Conservation (phyloP, 2,888 invertebrate genomes). For the Xestobium rufovillosum region DNA sequence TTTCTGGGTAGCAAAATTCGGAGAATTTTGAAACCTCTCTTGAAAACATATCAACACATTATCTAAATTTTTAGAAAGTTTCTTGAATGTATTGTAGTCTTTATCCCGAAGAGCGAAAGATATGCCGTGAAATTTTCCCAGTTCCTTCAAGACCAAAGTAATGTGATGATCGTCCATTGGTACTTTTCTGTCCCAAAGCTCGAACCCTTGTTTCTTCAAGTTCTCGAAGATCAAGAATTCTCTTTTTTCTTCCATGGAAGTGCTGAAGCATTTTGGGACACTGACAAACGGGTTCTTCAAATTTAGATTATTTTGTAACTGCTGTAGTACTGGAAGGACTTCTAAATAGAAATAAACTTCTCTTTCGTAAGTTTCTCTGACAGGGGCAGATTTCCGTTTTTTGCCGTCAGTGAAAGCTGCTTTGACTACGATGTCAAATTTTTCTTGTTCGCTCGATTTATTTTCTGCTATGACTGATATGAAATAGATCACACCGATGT, state of each 20-base stretch:
- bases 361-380: constrained; percentile 15
- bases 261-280: constrained; percentile 23
- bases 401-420: constrained; percentile 7
- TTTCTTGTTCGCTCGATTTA: constrained; percentile 7
- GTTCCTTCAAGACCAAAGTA: constrained; percentile 25
- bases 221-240: constrained; percentile 29
- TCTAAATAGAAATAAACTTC: constrained; percentile 26
- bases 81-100: constrained; percentile 16
- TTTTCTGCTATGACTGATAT: constrained; percentile 16
- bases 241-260: constrained; percentile 11
- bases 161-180: constrained; percentile 29
- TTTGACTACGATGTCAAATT: constrained; percentile 16
- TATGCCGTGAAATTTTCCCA: constrained; percentile 22
- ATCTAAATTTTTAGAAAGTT: constrained; percentile 14
- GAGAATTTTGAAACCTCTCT: too few relatives aligned
- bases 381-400: constrained; percentile 11
- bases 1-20: neutral
- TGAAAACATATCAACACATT: constrained; percentile 11
- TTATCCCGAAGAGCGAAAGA: constrained; percentile 19
- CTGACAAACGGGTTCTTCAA: constrained; percentile 17
- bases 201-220: constrained; percentile 24
- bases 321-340: constrained; percentile 19
- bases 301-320: constrained; percentile 21
- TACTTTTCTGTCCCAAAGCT: constrained; percentile 22
- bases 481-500: constrained; percentile 20